These are phyloP conservation scores for Hypotaenidia philippensis DNA, from an alignment of 2,797 vertebrate genomes.

Conservation along the genomic window DNA sequence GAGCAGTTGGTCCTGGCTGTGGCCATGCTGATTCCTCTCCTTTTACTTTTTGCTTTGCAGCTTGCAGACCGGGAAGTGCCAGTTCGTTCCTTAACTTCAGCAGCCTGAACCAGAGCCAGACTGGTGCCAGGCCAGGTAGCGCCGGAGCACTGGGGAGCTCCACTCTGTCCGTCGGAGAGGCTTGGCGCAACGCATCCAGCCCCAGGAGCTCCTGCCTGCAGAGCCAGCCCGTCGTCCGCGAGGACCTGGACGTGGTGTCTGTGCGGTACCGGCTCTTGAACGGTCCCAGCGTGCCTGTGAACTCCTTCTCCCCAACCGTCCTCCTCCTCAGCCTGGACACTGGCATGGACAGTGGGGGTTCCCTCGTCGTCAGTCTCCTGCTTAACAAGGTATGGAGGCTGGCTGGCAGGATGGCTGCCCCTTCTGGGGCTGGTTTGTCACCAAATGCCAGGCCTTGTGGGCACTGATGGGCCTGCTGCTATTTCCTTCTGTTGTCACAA, in stretches of 20 bases:
- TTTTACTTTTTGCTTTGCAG: conserved; percentile 67
- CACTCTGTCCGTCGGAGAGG: neutral
- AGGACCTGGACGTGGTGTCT: conserved; percentile 90
- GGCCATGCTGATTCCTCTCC: neutral
- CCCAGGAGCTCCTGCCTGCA: conserved; percentile 79
- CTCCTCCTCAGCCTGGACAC: conserved; percentile 85
- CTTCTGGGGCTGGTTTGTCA: neutral
- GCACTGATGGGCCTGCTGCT: neutral
- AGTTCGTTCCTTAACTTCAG: conserved; percentile 67
- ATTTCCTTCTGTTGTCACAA: neutral
- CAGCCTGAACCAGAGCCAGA: conserved; percentile 51
- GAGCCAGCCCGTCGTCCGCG: conserved; percentile 84
- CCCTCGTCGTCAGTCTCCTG: conserved; percentile 85
- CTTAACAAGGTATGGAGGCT: conserved; percentile 83
- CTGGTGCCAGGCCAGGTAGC: neutral
- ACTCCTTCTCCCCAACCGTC: conserved; percentile 79
- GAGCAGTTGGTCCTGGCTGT: neutral
- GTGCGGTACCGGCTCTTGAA: conserved; percentile 85
- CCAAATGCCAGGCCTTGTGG: neutral
- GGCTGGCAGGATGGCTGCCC: fast-evolving
- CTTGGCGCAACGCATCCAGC: fast-evolving
- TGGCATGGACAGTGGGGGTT: conserved; percentile 87
- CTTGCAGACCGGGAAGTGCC: conserved; percentile 84
- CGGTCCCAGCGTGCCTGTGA: conserved; percentile 79
- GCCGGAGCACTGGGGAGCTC: neutral